Evolutionary conservation across 1,140 invertebrate genomes (phyloP).

Genomic region (Phthorimaea operculella): DNA sequence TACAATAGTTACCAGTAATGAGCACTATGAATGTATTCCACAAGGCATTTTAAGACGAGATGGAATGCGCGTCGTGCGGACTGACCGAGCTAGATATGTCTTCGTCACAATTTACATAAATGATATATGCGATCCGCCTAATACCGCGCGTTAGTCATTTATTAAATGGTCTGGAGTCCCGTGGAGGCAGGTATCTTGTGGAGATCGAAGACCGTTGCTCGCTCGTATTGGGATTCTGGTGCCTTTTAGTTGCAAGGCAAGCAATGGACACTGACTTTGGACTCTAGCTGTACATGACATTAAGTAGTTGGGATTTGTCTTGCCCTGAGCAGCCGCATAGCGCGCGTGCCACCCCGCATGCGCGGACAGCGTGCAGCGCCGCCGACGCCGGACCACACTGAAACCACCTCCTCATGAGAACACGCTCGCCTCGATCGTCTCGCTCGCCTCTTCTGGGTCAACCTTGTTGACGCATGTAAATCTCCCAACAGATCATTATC

Average conservation of each 20-base stretch:
- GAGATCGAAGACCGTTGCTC: too few species aligned
- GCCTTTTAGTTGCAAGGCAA: too few species aligned
- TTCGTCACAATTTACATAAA: slow-evolving; percentile 69
- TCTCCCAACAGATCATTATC: slow-evolving; percentile 43
- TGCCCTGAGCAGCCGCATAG: slow-evolving; percentile 37
- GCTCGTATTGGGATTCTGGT: too few species aligned
- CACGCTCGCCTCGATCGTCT: slow-evolving; percentile 18
- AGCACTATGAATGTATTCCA: slow-evolving; percentile 16
- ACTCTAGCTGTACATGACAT: too few species aligned
- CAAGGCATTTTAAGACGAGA: slow-evolving; percentile 28
- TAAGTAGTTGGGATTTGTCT: too few species aligned
- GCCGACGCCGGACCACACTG: slow-evolving; percentile 51
- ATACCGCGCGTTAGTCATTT: slow-evolving; percentile 59
- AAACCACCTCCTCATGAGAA: slow-evolving; percentile 27
- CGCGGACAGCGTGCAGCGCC: slow-evolving; percentile 51
- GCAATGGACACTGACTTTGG: too few species aligned
- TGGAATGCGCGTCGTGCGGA: slow-evolving; percentile 56
- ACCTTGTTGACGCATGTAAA: slow-evolving; percentile 56
- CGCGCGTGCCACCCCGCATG: slow-evolving; percentile 49
- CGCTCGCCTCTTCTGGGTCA: slow-evolving; percentile 31
- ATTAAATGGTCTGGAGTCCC: slow-evolving; percentile 45
- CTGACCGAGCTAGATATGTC: slow-evolving; percentile 59
- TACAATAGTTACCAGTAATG: neutral
- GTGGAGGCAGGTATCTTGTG: slow-evolving; percentile 22
- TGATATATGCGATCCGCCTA: slow-evolving; percentile 66